Percentiles rank a stretch among this genome's conserved stretches.
These are phyloP conservation scores for Sarotherodon lohbergeri DNA, from an alignment of 2,113 vertebrate genomes.

Conservation along the genomic window DNA sequence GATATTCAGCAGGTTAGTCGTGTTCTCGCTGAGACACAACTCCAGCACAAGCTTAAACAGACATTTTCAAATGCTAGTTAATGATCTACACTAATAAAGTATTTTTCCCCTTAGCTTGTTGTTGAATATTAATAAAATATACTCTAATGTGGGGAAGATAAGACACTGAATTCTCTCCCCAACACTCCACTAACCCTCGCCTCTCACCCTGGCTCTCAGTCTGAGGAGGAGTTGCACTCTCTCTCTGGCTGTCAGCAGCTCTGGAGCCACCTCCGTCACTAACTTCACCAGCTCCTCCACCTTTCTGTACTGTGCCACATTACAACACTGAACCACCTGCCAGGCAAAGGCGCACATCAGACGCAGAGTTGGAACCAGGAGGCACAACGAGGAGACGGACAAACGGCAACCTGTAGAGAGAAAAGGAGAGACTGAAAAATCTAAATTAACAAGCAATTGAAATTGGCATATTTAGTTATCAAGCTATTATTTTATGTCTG, in stretches of 20 bases:
- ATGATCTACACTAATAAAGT: not conserved
- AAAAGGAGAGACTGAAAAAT: not conserved
- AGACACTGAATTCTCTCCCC: not conserved
- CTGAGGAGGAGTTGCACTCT: conserved; percentile 14
- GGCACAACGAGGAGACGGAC: conserved; percentile 5
- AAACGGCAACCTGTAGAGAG: not conserved
- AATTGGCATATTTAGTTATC: not conserved
- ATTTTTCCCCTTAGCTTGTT: not conserved
- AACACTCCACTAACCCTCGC: not conserved
- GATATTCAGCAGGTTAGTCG: not conserved
- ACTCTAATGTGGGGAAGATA: not conserved
- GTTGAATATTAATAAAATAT: not conserved
- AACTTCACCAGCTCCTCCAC: conserved; percentile 29
- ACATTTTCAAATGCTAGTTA: not conserved
- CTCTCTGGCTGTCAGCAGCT: conserved; percentile 12
- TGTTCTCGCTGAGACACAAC: not conserved
- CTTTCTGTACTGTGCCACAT: conserved; percentile 10
- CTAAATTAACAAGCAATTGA: not conserved
- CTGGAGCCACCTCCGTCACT: not conserved
- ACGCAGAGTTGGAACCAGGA: conserved; percentile 24
- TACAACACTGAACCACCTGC: conserved; percentile 12
- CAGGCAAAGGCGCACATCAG: conserved; percentile 34
- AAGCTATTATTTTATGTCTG: not conserved
- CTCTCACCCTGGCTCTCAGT: not conserved
- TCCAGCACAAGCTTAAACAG: conserved; percentile 17